Percentiles rank a stretch among this genome's conserved stretches.
phyloP scores from a whole-genome alignment of 1,140 invertebrate species.

The Zaprionus kolodkinae region DNA sequence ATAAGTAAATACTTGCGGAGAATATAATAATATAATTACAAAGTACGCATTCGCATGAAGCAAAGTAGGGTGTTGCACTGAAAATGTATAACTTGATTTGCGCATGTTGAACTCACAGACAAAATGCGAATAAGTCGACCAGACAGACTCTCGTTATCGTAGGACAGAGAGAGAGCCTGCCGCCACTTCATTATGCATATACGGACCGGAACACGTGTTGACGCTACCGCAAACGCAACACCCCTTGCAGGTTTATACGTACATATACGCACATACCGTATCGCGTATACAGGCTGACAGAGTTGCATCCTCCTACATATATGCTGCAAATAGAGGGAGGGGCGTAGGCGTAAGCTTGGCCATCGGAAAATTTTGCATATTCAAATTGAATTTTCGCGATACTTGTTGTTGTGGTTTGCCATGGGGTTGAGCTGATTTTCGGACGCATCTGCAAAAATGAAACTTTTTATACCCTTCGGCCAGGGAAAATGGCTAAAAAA shows the following conservation, averaged over 20 bases:
- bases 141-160: background rate
- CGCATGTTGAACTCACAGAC: background rate
- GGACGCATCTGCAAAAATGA: slow-evolving; percentile 36
- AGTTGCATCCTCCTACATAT: slow-evolving; percentile 57
- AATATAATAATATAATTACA: too few species aligned
- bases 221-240: slow-evolving; percentile 65
- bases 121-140: background rate
- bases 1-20: background rate
- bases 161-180: slow-evolving; percentile 7
- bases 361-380: slow-evolving; percentile 69
- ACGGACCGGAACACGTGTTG: slow-evolving; percentile 70
- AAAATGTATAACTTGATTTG: background rate
- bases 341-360: slow-evolving; percentile 14
- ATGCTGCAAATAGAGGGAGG: slow-evolving; percentile 22
- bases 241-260: background rate
- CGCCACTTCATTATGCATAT: background rate
- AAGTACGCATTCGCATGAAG: too few species aligned
- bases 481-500: too few species aligned
- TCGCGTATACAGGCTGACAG: background rate
- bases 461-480: background rate
- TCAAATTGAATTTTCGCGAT: slow-evolving; percentile 74
- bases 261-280: background rate
- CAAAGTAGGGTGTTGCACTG: background rate
- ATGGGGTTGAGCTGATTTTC: slow-evolving; percentile 26
- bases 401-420: slow-evolving; percentile 60